Base-by-base conservation (phyloP, 2,797 vertebrate species). In the Numenius phaeopus region DNA sequence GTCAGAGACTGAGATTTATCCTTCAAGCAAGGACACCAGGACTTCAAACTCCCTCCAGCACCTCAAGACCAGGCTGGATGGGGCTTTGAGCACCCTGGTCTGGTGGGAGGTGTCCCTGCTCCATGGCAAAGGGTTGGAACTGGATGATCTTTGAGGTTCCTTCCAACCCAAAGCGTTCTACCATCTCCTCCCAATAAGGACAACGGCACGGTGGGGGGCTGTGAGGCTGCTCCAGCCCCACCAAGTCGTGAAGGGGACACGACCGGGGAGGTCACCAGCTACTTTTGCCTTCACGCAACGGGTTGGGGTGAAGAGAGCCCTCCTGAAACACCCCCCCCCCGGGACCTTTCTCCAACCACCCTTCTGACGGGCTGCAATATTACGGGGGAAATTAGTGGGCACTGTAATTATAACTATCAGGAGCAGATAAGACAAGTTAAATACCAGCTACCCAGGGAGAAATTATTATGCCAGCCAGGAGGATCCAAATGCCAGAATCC, bases 351-450 rank as follows among this genome's bases (percentile, higher is more conserved):
- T 71, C 90, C 83, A 92, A 44, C 64, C 79, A 32, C 70, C 62
- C 58, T 95, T 78, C 73, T 82, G 40, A 59, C 6, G 40, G 88
- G 88, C 90, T 94, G 87, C 90, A 23, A 44, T 30, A 79, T 76
- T 32, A 78, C 81, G 65, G 83, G 11, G 12, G 89, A 97, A 98
- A 97, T 95, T 96, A 93, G 72, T 29, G 94, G 96, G 97, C 95
- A 92, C 79, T 82, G 84, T 97, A 96, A 97, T 98, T 98, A 97
- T 83, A 97, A 96, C 91, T 95, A 97, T 98, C 91, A 86, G 92
- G 83, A 96, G 88, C 94, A 98, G 95, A 95, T 83, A 94, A 97
- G 97, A 97, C 96, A 96, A 97, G 97, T 98, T 98, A 98, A 98
- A 98, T 98, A 98, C 89, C 97, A 98, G 94, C 96, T 96, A 97